Percentiles rank a stretch among this genome's conserved stretches.
Evolutionary conservation across 2,797 vertebrate genomes (phyloP).

Genomic region (Fistularia commersonii): DNA sequence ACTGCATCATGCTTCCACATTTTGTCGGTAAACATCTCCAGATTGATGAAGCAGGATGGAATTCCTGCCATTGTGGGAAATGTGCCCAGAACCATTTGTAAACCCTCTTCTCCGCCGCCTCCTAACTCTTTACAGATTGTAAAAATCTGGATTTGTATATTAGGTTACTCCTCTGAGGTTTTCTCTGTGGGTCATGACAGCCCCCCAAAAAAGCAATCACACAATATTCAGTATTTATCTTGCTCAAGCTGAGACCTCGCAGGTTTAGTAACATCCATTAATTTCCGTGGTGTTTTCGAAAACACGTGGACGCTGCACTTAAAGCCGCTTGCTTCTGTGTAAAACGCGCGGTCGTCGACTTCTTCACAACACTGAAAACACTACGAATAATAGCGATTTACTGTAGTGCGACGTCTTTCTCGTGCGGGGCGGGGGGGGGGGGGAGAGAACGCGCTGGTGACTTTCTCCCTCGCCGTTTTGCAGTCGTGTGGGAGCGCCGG

Average conservation of each 20-base stretch:
- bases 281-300: slow-evolving; percentile 22
- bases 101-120: slow-evolving; percentile 54
- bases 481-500: slow-evolving; percentile 39
- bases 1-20: slow-evolving; percentile 56
- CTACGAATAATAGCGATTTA: slow-evolving; percentile 22
- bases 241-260: slow-evolving; percentile 17
- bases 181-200: slow-evolving; percentile 28
- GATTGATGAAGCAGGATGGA: slow-evolving; percentile 69
- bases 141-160: slow-evolving; percentile 63
- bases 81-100: slow-evolving; percentile 73
- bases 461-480: slow-evolving; percentile 25
- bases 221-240: slow-evolving; percentile 22
- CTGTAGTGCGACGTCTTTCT: slow-evolving; percentile 30
- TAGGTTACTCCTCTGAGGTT: slow-evolving; percentile 48
- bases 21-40: slow-evolving; percentile 78
- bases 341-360: slow-evolving; percentile 40
- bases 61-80: slow-evolving; percentile 67
- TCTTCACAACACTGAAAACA: slow-evolving; percentile 37
- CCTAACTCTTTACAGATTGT: slow-evolving; percentile 72
- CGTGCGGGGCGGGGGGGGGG: slow-evolving; percentile 25
- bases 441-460: slow-evolving; percentile 5
- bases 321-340: slow-evolving; percentile 33
- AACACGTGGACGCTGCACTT: slow-evolving; percentile 1
- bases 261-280: slow-evolving; percentile 17
- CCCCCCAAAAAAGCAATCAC: slow-evolving; percentile 19